These are phyloP conservation scores for Psittacula echo DNA, from an alignment of 2,797 vertebrate species.

Conservation along the genomic window DNA sequence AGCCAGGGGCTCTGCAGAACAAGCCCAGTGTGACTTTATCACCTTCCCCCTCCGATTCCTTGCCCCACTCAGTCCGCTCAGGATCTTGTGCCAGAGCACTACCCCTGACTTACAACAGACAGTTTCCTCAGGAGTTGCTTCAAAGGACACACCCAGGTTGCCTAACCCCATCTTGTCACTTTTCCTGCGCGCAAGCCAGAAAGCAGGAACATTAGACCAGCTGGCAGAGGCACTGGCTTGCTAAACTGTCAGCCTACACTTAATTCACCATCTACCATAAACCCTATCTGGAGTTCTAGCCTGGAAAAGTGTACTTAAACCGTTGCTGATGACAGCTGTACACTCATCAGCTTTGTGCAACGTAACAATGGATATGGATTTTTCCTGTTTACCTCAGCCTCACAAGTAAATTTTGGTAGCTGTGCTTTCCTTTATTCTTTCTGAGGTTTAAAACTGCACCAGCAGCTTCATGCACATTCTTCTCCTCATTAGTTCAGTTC, in stretches of 20 bases:
- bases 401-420: not conserved
- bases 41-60: slow-evolving; percentile 59
- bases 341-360: not conserved
- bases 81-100: not conserved
- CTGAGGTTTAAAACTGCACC: not conserved
- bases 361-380: accelerated
- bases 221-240: not conserved
- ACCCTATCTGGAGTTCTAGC: not conserved
- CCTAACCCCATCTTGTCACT: slow-evolving; percentile 32
- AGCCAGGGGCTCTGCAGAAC: slow-evolving; percentile 60
- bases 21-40: slow-evolving; percentile 44
- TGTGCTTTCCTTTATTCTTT: not conserved
- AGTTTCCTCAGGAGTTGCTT: slow-evolving; percentile 43
- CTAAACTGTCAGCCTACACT: not conserved
- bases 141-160: slow-evolving; percentile 59
- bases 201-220: slow-evolving; percentile 46
- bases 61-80: accelerated
- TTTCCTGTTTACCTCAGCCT: slow-evolving; percentile 2
- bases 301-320: not conserved
- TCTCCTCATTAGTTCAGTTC: slow-evolving; percentile 32
- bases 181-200: slow-evolving; percentile 46
- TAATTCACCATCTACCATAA: not conserved
- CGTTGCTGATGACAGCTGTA: not conserved
- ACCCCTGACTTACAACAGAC: not conserved
- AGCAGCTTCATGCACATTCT: not conserved